A percentile compares a stretch with the other conserved stretches of the same genome.
Conservation (phyloP, 53 echinoderm and acorn worm species). For the Arbacia lixula region DNA sequence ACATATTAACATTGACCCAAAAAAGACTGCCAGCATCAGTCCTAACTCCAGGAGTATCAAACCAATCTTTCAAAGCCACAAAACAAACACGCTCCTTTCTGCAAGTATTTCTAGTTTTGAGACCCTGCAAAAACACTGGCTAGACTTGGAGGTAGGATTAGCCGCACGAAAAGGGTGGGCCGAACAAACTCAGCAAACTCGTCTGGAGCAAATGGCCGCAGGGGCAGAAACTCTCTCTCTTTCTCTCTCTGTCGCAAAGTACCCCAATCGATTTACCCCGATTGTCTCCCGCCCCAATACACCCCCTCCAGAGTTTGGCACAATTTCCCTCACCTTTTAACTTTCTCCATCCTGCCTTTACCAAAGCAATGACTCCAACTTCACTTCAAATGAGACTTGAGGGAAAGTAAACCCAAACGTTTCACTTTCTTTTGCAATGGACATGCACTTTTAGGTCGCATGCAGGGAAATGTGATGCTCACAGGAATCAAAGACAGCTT, state of each 20-base stretch:
- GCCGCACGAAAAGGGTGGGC: constrained; percentile 1
- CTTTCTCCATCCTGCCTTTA: background rate
- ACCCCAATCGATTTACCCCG: constrained; percentile 24
- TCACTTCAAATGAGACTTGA: no score
- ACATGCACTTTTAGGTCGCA: no score
- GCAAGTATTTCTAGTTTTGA: background rate
- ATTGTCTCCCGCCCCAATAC: constrained; percentile 5
- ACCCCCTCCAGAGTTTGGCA: constrained; percentile 43
- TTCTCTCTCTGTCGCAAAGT: constrained; percentile 27
- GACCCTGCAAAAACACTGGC: constrained; percentile 25
- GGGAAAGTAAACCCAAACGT: no score
- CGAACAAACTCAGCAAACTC: no score
- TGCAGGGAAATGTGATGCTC: no score
- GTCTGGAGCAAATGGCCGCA: constrained; percentile 39
- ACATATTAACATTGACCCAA: constrained; percentile 37
- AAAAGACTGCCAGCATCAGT: constrained; percentile 36
- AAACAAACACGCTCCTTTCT: constrained; percentile 42
- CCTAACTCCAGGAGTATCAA: constrained; percentile 15
- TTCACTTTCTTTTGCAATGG: no score
- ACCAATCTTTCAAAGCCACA: constrained; percentile 38
- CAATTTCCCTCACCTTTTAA: constrained; percentile 29
- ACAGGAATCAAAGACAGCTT: no score
- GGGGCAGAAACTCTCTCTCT: constrained; percentile 8
- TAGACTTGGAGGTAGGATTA: constrained; percentile 35
- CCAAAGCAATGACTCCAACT: no score